Base-by-base conservation (phyloP, 2,113 vertebrate genomes). In the Clupea harengus region DNA sequence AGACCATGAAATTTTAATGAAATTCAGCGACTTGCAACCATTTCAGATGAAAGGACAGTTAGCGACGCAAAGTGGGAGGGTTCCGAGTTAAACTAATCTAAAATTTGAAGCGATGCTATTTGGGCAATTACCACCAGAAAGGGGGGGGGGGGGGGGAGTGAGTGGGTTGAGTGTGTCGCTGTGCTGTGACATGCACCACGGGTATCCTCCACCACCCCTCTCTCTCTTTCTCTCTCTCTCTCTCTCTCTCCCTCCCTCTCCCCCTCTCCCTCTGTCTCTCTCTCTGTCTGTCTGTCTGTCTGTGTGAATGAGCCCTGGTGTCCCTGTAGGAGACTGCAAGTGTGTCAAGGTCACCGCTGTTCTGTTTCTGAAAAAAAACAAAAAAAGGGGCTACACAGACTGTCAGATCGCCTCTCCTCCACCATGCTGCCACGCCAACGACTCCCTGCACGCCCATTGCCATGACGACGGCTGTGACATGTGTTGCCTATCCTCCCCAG, bases 141-240 rank as follows among this genome's bases (percentile, higher is more conserved):
- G n/a, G n/a, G n/a, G n/a, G n/a, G n/a, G n/a, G n/a, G n/a, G n/a
- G n/a, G n/a, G n/a, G n/a, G n/a, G n/a, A n/a, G n/a, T n/a, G n/a
- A n/a, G n/a, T n/a, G n/a, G n/a, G n/a, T n/a, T n/a, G n/a, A n/a
- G n/a, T n/a, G n/a, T n/a, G n/a, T n/a, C n/a, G n/a, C n/a, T n/a
- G n/a, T n/a, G n/a, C n/a, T n/a, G n/a, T n/a, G n/a, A n/a, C n/a
- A n/a, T n/a, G n/a, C n/a, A n/a, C n/a, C n/a, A n/a, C n/a, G n/a
- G n/a, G n/a, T n/a, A n/a, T n/a, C n/a, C n/a, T n/a, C 22, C n/a
- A 10, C 6, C 25, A 8, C 57, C 10, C n/a, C n/a, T 5, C 17
- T 46, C n/a, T 85, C 18, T 13, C 2, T 81, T 0, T 91, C 89
- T 87, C 45, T 49, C n/a, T 4, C 5, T 28, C 4, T 72, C n/a